These are phyloP conservation scores for Ecdyonurus torrentis DNA, from an alignment of 2,888 invertebrate species.

Conservation along the genomic window DNA sequence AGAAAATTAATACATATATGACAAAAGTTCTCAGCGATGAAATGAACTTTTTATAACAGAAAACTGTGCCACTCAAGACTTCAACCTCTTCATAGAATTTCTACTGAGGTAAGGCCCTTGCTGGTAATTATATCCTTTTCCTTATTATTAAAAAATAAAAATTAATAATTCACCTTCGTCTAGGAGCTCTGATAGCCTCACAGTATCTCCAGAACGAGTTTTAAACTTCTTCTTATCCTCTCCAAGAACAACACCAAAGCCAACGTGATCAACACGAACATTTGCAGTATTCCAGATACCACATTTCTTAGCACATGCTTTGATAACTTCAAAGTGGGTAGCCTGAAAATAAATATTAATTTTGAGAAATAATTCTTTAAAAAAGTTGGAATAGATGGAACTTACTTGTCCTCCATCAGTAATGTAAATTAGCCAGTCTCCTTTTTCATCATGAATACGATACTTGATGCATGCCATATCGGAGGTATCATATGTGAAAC, in stretches of 20 bases:
- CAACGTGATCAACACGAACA: slow-evolving; percentile 73
- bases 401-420: slow-evolving; percentile 81
- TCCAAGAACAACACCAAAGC: slow-evolving; percentile 93
- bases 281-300: slow-evolving; percentile 49
- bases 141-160: too few relatives aligned
- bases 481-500: slow-evolving; percentile 93
- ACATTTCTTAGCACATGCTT: slow-evolving; percentile 58
- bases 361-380: too few relatives aligned
- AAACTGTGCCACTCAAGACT: too few relatives aligned
- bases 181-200: slow-evolving; percentile 69
- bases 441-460: slow-evolving; percentile 66
- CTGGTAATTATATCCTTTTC: too few relatives aligned
- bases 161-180: slow-evolving; percentile 63
- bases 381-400: background rate
- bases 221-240: slow-evolving; percentile 99
- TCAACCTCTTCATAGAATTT: too few relatives aligned
- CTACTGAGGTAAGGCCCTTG: too few relatives aligned
- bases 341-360: slow-evolving; percentile 30
- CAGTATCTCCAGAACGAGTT: slow-evolving; percentile 91
- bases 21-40: too few relatives aligned
- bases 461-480: slow-evolving; percentile 88
- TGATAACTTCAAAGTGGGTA: slow-evolving; percentile 55
- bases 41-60: too few relatives aligned
- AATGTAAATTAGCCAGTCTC: slow-evolving; percentile 81
- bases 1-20: background rate